A percentile compares a stretch with the other conserved stretches of the same genome.
Conservation (phyloP, 2,888 invertebrate genomes). For the Myathropa florea region DNA sequence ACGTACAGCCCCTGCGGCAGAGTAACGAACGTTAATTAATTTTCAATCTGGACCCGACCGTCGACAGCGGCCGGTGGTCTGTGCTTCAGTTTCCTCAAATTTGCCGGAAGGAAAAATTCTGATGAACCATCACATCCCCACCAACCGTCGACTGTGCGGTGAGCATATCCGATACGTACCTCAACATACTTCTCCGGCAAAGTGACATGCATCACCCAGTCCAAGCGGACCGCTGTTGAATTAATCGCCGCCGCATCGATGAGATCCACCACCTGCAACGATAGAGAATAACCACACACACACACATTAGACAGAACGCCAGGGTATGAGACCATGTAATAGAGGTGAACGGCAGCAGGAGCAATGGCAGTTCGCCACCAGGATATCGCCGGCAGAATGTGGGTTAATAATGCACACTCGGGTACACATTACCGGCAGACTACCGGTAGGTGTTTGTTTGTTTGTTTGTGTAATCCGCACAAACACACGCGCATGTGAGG, state of each 20-base stretch:
- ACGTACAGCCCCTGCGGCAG: slow-evolving; percentile 85
- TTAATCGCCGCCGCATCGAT: slow-evolving; percentile 82
- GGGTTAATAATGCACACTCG: slow-evolving; percentile 62
- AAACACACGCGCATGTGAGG: slow-evolving; percentile 4
- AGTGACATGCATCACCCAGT: slow-evolving; percentile 81
- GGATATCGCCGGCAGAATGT: slow-evolving; percentile 51
- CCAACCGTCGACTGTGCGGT: no score
- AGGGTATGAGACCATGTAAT: slow-evolving; percentile 9
- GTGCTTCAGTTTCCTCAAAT: slow-evolving; percentile 33
- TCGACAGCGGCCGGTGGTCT: slow-evolving; percentile 15
- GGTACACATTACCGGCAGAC: slow-evolving; percentile 12
- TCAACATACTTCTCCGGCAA: slow-evolving; percentile 80
- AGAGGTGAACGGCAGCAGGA: not conserved
- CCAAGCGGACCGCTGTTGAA: slow-evolving; percentile 82
- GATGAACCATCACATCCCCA: slow-evolving; percentile 18
- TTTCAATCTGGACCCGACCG: slow-evolving; percentile 25
- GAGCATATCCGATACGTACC: slow-evolving; percentile 74
- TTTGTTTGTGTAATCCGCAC: slow-evolving; percentile 12
- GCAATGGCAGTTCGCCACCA: slow-evolving; percentile 24
- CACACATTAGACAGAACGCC: not conserved
- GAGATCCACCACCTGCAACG: slow-evolving; percentile 86
- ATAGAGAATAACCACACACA: slow-evolving; percentile 23
- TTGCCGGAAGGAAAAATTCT: slow-evolving; percentile 13
- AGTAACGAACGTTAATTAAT: slow-evolving; percentile 53
- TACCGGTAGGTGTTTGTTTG: slow-evolving; percentile 18